A percentile compares a stretch with the other conserved stretches of the same genome.
These are phyloP conservation scores for Microcebus murinus DNA, from an alignment of 2,113 vertebrate species.

Conservation along the genomic window DNA sequence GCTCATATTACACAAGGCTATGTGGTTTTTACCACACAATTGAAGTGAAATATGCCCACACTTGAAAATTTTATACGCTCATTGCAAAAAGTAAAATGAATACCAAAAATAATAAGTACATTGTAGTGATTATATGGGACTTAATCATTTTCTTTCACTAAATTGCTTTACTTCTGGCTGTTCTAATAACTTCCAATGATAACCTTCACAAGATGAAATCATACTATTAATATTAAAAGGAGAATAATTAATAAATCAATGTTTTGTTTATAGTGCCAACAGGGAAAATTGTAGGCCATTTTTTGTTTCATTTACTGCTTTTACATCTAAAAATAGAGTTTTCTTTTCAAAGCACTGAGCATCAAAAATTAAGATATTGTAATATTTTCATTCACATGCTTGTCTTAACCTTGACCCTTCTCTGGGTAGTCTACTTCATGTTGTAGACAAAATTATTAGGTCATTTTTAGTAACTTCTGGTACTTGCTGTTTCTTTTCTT, in stretches of 20 bases:
- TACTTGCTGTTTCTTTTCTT: not conserved
- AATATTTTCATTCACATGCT: not conserved
- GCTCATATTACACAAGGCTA: not conserved
- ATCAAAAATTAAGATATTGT: not conserved
- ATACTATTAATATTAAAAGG: slow-evolving; percentile 15
- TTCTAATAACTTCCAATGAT: not conserved
- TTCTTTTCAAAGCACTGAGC: not conserved
- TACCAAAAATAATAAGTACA: not conserved
- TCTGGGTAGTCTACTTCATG: not conserved
- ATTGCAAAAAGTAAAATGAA: slow-evolving; percentile 10
- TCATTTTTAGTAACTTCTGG: not conserved
- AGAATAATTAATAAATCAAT: slow-evolving; percentile 5
- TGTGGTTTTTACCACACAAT: not conserved
- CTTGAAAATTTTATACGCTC: not conserved
- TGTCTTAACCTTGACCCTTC: not conserved
- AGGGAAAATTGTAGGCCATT: not conserved
- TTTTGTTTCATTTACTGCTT: slow-evolving; percentile 17
- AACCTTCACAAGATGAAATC: not conserved
- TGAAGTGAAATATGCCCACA: slow-evolving; percentile 1
- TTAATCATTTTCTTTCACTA: not conserved
- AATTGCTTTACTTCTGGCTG: not conserved
- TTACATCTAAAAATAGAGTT: not conserved
- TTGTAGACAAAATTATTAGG: not conserved
- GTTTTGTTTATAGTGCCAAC: not conserved
- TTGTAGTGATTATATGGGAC: not conserved